Evolutionary conservation across 2,888 invertebrate genomes (phyloP).

Genomic region (Pteria penguin): DNA sequence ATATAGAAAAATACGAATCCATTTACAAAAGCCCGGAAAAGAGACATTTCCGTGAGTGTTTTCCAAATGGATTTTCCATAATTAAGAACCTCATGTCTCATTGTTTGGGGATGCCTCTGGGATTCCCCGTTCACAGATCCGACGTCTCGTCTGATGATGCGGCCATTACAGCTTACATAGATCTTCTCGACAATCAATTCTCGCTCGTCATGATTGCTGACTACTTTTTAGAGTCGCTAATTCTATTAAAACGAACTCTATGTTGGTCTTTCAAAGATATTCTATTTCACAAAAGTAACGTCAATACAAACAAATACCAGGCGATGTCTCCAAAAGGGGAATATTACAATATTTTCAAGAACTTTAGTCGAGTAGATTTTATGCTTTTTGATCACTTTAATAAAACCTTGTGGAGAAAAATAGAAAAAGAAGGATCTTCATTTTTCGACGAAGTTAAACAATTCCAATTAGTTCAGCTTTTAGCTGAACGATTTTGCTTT

Average conservation of each 20-base stretch:
- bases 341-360: slow-evolving; percentile 59
- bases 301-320: slow-evolving; percentile 49
- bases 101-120: slow-evolving; percentile 75
- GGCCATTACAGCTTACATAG: slow-evolving; percentile 60
- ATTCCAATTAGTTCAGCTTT: slow-evolving; percentile 54
- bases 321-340: slow-evolving; percentile 38
- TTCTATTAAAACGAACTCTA: slow-evolving; percentile 74
- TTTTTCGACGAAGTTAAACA: slow-evolving; percentile 67
- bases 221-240: slow-evolving; percentile 76
- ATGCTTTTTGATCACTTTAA: slow-evolving; percentile 75
- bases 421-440: slow-evolving; percentile 56
- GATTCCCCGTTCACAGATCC: slow-evolving; percentile 64
- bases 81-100: slow-evolving; percentile 75
- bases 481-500: slow-evolving; percentile 58
- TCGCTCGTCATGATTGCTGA: slow-evolving; percentile 76
- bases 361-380: slow-evolving; percentile 73
- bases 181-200: slow-evolving; percentile 67
- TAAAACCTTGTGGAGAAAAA: slow-evolving; percentile 70
- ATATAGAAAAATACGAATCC: slow-evolving; percentile 70
- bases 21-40: slow-evolving; percentile 62
- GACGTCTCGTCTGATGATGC: slow-evolving; percentile 55
- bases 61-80: slow-evolving; percentile 74
- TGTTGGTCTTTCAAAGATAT: slow-evolving; percentile 78
- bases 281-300: slow-evolving; percentile 66
- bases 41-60: slow-evolving; percentile 60